Conservation (phyloP, 2,113 vertebrate genomes). For the Sula dactylatra region DNA sequence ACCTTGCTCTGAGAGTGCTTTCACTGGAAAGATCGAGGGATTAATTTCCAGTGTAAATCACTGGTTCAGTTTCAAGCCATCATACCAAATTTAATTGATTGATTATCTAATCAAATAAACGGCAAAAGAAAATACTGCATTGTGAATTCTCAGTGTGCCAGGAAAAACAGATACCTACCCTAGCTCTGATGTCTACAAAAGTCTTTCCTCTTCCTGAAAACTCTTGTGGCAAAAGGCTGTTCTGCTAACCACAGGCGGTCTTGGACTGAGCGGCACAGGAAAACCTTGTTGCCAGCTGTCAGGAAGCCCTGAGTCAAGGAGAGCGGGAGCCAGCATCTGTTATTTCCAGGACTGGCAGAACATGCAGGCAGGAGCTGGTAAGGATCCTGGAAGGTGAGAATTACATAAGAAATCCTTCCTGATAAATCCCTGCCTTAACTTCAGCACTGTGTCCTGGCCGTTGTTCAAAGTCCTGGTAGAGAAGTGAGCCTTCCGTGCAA, state of each 20-base stretch:
- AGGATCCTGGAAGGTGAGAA: constrained; percentile 54
- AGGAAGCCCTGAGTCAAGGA: constrained; percentile 2
- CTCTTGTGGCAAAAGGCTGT: background rate
- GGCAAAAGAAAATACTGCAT: background rate
- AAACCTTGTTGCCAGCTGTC: constrained; percentile 24
- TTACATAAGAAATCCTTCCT: constrained; percentile 33
- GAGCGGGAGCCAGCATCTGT: constrained; percentile 25
- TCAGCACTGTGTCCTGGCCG: background rate
- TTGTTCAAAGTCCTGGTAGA: background rate
- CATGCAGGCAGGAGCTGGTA: constrained; percentile 12
- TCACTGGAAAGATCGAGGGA: constrained; percentile 2
- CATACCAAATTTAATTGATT: constrained; percentile 31
- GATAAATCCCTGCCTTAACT: background rate
- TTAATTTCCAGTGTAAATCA: constrained; percentile 53
- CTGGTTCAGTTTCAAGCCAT: background rate
- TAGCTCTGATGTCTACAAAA: background rate
- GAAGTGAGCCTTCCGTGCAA: background rate
- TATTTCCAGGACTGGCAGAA: constrained; percentile 4
- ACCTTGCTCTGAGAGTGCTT: constrained; percentile 8
- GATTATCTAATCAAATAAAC: constrained; percentile 24
- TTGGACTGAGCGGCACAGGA: background rate
- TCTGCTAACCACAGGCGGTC: background rate
- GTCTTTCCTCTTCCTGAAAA: background rate
- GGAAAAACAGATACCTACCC: background rate
- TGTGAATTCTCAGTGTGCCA: background rate